Evolutionary conservation across 2,888 invertebrate genomes (phyloP).

Genomic region (Acleris cristana): DNA sequence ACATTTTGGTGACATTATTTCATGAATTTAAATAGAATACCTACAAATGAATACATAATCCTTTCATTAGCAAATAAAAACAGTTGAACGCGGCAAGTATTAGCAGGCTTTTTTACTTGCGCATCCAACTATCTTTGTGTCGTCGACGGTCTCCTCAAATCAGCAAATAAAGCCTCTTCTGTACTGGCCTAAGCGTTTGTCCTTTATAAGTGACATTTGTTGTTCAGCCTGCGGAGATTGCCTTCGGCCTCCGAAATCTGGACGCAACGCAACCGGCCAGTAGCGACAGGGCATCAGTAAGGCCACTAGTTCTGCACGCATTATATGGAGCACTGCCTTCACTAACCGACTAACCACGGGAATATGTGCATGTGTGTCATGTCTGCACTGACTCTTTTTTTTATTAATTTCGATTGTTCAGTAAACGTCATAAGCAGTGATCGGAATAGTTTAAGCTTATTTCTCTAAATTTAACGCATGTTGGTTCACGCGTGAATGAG

Average conservation of each 20-base stretch:
- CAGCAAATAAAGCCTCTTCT: conserved; percentile 39
- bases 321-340: conserved; percentile 47
- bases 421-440: no score
- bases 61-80: background rate
- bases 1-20: background rate
- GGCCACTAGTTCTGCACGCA: conserved; percentile 67
- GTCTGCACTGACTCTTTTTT: conserved; percentile 23
- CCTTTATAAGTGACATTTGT: conserved; percentile 55
- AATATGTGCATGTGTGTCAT: conserved; percentile 12
- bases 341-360: conserved; percentile 15
- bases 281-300: conserved; percentile 77
- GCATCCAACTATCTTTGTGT: conserved; percentile 13
- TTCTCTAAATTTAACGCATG: no score
- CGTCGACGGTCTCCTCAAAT: conserved; percentile 13
- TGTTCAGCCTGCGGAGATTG: conserved; percentile 75
- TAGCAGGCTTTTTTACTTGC: conserved; percentile 5
- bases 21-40: background rate
- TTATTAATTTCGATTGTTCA: no score
- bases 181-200: conserved; percentile 48
- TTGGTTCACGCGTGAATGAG: no score
- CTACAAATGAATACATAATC: conserved; percentile 17
- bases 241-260: conserved; percentile 76
- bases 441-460: no score
- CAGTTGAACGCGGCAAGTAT: conserved; percentile 10
- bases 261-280: conserved; percentile 70